Evolutionary conservation across 2,797 vertebrate species (phyloP).

Genomic region (Holocentrus rufus): DNA sequence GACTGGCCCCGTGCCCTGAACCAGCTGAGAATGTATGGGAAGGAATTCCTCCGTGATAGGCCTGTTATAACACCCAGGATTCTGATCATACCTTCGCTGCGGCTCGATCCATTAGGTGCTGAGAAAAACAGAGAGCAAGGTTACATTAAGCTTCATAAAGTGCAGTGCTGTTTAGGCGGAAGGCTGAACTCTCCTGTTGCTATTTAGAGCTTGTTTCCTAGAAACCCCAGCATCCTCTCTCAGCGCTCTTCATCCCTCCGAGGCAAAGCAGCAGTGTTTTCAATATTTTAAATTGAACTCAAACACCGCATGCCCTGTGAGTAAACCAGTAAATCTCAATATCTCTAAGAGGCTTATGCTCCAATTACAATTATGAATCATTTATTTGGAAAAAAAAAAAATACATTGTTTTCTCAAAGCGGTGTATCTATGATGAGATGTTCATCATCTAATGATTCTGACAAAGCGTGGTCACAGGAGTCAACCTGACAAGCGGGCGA

Average conservation of each 20-base stretch:
- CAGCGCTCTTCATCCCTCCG: slow-evolving; percentile 10
- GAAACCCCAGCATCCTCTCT: slow-evolving; percentile 60
- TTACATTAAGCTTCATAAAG: slow-evolving; percentile 40
- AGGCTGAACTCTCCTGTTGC: slow-evolving; percentile 60
- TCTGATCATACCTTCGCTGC: slow-evolving; percentile 10
- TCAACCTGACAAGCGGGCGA: slow-evolving; percentile 7
- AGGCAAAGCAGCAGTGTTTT: slow-evolving; percentile 45
- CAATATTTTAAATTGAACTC: slow-evolving; percentile 62
- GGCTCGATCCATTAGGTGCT: slow-evolving; percentile 5
- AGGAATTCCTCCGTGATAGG: not conserved
- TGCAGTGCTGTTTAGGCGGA: slow-evolving; percentile 44
- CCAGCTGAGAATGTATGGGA: slow-evolving; percentile 8
- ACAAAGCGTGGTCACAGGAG: not conserved
- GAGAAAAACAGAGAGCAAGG: slow-evolving; percentile 14
- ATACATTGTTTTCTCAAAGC: slow-evolving; percentile 13
- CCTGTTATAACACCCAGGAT: slow-evolving; percentile 11
- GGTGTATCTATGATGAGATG: not conserved
- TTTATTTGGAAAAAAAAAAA: slow-evolving; percentile 17
- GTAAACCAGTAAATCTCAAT: slow-evolving; percentile 26
- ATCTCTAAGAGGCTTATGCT: slow-evolving; percentile 41
- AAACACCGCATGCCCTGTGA: slow-evolving; percentile 29
- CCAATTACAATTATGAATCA: slow-evolving; percentile 44
- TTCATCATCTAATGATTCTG: slow-evolving; percentile 18
- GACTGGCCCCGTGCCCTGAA: not conserved
- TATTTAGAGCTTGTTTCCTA: slow-evolving; percentile 72